phyloP scores from a whole-genome alignment of 2,888 invertebrate genomes.

The Netelia inedita region DNA sequence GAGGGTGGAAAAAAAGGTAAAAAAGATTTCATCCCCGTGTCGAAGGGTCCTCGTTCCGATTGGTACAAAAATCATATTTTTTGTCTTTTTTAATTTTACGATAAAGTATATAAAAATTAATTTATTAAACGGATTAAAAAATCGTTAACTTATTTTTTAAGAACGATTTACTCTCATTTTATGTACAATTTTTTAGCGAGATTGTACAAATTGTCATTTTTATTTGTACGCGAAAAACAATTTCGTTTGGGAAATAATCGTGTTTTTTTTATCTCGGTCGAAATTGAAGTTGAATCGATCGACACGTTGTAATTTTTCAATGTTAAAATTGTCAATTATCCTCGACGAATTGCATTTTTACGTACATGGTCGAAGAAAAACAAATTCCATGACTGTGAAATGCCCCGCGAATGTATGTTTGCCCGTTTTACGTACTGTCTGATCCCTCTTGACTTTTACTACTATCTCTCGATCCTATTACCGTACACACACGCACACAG shows the following conservation, averaged over 20 bases:
- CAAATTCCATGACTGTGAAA: neutral
- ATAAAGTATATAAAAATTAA: neutral
- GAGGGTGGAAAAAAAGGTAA: neutral
- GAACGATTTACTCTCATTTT: no score
- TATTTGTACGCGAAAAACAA: no score
- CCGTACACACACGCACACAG: constrained; percentile 1
- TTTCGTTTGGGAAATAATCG: no score
- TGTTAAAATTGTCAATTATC: no score
- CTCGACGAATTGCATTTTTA: no score
- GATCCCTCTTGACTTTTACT: constrained; percentile 40
- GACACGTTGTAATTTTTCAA: no score
- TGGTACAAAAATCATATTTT: neutral
- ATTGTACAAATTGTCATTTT: no score
- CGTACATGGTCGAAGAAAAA: neutral
- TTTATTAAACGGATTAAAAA: neutral
- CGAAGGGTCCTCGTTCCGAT: neutral
- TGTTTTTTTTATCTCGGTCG: no score
- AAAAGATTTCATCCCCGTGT: no score
- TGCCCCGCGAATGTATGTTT: neutral
- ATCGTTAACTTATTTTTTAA: no score
- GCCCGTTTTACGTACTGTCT: constrained; percentile 25
- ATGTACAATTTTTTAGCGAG: no score
- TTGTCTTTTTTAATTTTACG: neutral
- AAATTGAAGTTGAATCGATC: no score
- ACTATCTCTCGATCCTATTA: constrained; percentile 16